Base-by-base conservation (phyloP, 2,888 invertebrate species). In the Philereme transversata region DNA sequence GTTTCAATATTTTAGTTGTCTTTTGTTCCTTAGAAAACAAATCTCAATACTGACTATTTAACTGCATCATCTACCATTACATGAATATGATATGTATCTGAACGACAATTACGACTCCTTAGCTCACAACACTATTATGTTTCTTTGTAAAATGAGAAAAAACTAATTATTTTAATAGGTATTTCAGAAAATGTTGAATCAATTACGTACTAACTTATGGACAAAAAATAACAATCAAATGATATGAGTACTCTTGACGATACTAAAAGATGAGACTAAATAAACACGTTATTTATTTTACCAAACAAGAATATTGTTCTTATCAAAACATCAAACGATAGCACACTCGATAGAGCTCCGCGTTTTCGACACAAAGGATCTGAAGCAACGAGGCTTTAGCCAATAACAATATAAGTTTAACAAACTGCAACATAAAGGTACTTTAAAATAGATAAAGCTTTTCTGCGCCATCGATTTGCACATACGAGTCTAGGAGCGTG, bases 341-440 rank as follows among this genome's bases (percentile, higher is more conserved):
- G 46, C 35, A 48, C 62, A 65, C 62, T 64, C 57, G 48, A 56
- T 57, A 58, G 64, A 65, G 60, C 60, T 66, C 57, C 66, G 57
- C 61, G 54, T 40, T 47, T 60, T 40, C 51, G 47, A 66, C 64
- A 70, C 67, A 70, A 70, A 70, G 67, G 62, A 60, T 57, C 63
- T 59, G 62, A 40, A 60, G 58, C 57, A 62, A 60, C 62, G 63
- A 54, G 70, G 64, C 74, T 77, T 76, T 74, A 76, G 83, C 82
- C 83, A 84, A 86, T 86, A 84, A 83, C 82, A 83, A 84, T 84
- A 81, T 77, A 78, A 82, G 81, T 81, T 82, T 79, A 82, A 83
- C 82, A 83, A 82, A 82, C 74, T 81, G 79, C 79, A 79, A 77
- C 78, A 79, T 76, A 76, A 78, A 76, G 78, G 81, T 82, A 80